phyloP scores from a whole-genome alignment of 2,888 invertebrate genomes.

The Hemicrepidius hirtus region DNA sequence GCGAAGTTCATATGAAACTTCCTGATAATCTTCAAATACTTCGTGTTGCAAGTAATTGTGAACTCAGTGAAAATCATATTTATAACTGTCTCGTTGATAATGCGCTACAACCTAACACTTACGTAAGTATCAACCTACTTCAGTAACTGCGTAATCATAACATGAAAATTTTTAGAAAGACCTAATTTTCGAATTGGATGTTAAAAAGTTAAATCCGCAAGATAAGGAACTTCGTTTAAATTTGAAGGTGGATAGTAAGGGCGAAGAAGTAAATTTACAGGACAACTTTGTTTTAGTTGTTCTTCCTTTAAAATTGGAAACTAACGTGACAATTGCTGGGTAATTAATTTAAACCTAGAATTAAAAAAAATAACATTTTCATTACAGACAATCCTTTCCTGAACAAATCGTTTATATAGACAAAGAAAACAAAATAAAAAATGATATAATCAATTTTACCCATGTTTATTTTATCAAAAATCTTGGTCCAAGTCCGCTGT shows the following conservation, averaged over 20 bases:
- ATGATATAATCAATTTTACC: slow-evolving; percentile 48
- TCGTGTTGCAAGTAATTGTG: slow-evolving; percentile 59
- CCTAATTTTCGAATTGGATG: slow-evolving; percentile 58
- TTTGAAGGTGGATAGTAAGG: slow-evolving; percentile 59
- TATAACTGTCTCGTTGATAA: slow-evolving; percentile 61
- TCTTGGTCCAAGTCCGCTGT: slow-evolving; percentile 57
- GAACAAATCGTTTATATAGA: slow-evolving; percentile 57
- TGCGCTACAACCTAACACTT: slow-evolving; percentile 51
- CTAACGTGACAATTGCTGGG: slow-evolving; percentile 60
- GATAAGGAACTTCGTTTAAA: slow-evolving; percentile 54
- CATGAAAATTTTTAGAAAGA: slow-evolving; percentile 54
- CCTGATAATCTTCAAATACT: slow-evolving; percentile 57
- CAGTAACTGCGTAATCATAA: too few species aligned
- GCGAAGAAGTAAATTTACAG: slow-evolving; percentile 57
- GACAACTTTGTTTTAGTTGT: slow-evolving; percentile 57
- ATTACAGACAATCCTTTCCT: slow-evolving; percentile 56
- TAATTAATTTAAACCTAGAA: too few species aligned
- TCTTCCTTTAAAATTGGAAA: slow-evolving; percentile 57
- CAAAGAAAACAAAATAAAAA: slow-evolving; percentile 46
- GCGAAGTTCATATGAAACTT: slow-evolving; percentile 59
- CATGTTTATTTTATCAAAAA: slow-evolving; percentile 59
- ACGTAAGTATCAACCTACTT: slow-evolving; percentile 56
- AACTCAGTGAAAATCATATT: slow-evolving; percentile 41
- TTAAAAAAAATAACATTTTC: too few species aligned
- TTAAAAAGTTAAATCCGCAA: slow-evolving; percentile 50